Base-by-base conservation (phyloP, 2,113 vertebrate genomes). In the Poecile atricapillus region DNA sequence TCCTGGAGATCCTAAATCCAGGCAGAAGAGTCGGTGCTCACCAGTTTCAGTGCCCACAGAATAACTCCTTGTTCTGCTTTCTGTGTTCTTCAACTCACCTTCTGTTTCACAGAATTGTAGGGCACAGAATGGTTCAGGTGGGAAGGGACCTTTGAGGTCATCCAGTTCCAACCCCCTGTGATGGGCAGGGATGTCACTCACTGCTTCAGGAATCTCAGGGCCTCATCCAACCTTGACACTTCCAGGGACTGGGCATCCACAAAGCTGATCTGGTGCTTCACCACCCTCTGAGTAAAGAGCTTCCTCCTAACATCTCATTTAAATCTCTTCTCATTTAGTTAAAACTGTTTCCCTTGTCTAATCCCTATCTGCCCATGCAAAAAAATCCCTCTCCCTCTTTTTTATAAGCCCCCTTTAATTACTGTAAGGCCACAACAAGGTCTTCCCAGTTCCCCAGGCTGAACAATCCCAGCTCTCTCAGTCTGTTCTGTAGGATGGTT, bases 41-140 rank as follows among this genome's bases (percentile, higher is more conserved):
- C 0, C 3, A 15, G 4, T 77, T 59, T 16, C 22, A 25, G 15
- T 14, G 35, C 31, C 24, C 19, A 37, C 28, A 43, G 28, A 43
- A 31, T 3, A 28, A 35, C 31, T 58, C 19, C 31, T 74, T 31
- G 15, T 15, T 81, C 16, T 74, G 2, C 3, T 14, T 37, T 31
- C 30, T 43, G 27, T 50, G 33, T 46, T 10, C 6, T n/a, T 33
- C 21, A 1, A 0, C 39, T 35, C 31, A 5, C 31, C 43, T 33
- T 10, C 7, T 28, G 7, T 82, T 55, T 41, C 17, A 20, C 0
- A 2, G 79, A 35, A 14, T 62, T 46, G 4, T 0, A 39, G 55
- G 23, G 24, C 53, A 24, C 23, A 8, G 53, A 25, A 6, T 5
- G 28, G 39, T 25, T 53, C 60, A 78, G n/a, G 39, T 15, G 18